These are phyloP conservation scores for Cyanoramphus novaezelandiae DNA, from an alignment of 2,113 vertebrate species.

Conservation along the genomic window DNA sequence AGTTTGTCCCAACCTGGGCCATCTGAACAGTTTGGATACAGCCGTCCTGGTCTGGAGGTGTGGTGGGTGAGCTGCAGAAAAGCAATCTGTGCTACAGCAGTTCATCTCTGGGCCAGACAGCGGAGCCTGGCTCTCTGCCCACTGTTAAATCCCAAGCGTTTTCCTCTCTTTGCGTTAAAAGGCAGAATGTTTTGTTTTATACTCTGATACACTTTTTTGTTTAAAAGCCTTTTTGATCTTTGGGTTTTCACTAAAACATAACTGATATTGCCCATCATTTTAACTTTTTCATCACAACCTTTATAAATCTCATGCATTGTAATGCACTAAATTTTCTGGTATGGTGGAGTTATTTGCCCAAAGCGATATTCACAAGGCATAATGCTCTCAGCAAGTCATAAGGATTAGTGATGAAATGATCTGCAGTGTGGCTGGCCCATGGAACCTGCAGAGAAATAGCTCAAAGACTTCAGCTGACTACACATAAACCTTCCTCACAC, in stretches of 20 bases:
- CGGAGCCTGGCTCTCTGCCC: not conserved
- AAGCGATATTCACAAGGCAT: not conserved
- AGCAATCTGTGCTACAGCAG: not conserved
- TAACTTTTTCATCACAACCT: not conserved
- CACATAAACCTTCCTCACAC: not conserved
- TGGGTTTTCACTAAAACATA: not conserved
- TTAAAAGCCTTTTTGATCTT: not conserved
- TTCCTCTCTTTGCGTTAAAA: not conserved
- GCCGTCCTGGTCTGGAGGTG: not conserved
- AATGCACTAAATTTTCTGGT: not conserved
- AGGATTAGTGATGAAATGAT: not conserved
- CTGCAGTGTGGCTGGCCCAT: not conserved
- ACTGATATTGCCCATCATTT: not conserved
- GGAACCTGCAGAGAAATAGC: not conserved
- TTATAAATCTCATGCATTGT: not conserved
- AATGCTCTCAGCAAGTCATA: not conserved
- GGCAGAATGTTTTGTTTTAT: not conserved
- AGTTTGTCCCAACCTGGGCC: not conserved
- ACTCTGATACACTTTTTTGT: not conserved
- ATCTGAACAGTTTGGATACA: accelerated
- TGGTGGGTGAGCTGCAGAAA: not conserved
- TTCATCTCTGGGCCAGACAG: not conserved
- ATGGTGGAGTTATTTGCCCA: not conserved
- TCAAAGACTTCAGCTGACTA: not conserved
- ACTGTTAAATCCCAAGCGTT: not conserved